phyloP scores from a whole-genome alignment of 2,113 vertebrate species.

The Rhodinocichla rosea region DNA sequence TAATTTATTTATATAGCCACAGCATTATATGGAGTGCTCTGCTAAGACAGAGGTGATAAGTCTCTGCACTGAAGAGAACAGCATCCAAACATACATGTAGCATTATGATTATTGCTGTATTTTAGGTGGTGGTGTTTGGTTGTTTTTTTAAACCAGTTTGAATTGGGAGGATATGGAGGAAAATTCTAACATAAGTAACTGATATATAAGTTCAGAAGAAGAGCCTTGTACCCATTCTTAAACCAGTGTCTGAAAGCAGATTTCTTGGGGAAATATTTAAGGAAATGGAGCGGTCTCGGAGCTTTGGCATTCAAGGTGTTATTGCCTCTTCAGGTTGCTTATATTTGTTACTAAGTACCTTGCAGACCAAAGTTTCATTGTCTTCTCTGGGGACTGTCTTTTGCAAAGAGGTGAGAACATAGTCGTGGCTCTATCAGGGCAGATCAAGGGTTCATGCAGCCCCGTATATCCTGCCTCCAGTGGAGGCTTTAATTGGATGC shows the following conservation, averaged over 20 bases:
- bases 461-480: neutral
- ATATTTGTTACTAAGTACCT: neutral
- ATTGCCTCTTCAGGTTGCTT: neutral
- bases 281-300: neutral
- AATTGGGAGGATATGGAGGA: neutral
- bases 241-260: neutral
- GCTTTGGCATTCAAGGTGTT: neutral
- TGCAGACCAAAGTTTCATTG: neutral
- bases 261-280: neutral
- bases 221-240: neutral
- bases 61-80: neutral
- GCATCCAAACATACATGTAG: neutral
- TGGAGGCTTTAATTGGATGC: neutral
- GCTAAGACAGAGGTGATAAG: neutral
- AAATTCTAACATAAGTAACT: neutral
- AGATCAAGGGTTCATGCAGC: neutral
- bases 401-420: neutral
- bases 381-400: neutral
- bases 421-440: neutral
- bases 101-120: neutral
- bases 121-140: neutral
- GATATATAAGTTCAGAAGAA: neutral
- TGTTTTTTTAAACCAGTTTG: neutral
- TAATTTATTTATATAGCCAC: constrained; percentile 43
- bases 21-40: neutral